Percentiles rank a stretch among this genome's conserved stretches.
phyloP scores from a whole-genome alignment of 1,140 invertebrate species.

The Anoplolepis gracilipes region DNA sequence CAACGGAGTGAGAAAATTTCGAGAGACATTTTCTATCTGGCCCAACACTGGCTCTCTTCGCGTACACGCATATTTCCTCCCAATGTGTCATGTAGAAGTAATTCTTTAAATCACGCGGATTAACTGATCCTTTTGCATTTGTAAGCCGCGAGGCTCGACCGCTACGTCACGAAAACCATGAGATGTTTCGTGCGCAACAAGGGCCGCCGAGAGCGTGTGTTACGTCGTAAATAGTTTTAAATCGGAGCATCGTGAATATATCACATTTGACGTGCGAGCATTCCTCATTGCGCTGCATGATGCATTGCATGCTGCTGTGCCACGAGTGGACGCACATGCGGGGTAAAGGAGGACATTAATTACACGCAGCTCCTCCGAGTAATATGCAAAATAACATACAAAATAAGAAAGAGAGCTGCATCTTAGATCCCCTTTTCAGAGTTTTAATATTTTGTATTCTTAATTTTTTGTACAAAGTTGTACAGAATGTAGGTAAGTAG shows the following conservation, averaged over 20 bases:
- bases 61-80: too few species aligned
- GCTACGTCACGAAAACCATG: constrained; percentile 27
- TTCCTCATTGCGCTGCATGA: constrained; percentile 71
- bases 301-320: constrained; percentile 69
- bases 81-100: not conserved
- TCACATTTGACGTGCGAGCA: constrained; percentile 75
- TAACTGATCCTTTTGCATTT: constrained; percentile 51
- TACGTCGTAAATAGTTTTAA: constrained; percentile 72
- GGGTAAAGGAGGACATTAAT: constrained; percentile 51
- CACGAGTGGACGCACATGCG: constrained; percentile 13
- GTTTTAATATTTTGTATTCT: not conserved
- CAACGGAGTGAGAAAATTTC: constrained; percentile 22
- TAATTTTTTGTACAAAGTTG: not conserved
- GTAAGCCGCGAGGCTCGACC: constrained; percentile 47
- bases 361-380: constrained; percentile 18
- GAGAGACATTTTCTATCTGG: not conserved
- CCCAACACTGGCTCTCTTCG: not conserved
- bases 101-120: constrained; percentile 43
- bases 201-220: constrained; percentile 11
- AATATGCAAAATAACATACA: constrained; percentile 16
- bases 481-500: too few species aligned
- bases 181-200: constrained; percentile 52
- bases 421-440: not conserved
- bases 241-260: constrained; percentile 75
- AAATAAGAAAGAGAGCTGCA: not conserved